phyloP scores from a whole-genome alignment of 2,113 vertebrate species.

The Gopherus evgoodei region DNA sequence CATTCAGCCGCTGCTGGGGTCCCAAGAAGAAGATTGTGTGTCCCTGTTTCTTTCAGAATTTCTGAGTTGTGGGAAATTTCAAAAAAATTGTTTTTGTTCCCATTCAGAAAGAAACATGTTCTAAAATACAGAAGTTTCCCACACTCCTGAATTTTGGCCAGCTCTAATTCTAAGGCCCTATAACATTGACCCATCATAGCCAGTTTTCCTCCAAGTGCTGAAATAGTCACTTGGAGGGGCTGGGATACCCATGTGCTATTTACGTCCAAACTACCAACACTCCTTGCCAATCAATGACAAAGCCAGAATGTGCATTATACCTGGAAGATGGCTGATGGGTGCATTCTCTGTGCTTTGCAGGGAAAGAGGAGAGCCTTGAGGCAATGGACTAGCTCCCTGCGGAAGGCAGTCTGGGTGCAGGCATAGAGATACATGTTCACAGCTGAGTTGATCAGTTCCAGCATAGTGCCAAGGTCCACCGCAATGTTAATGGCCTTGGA shows the following conservation, averaged over 20 bases:
- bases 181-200: neutral
- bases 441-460: slow-evolving; percentile 74
- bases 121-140: too few relatives aligned
- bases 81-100: too few relatives aligned
- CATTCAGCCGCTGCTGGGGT: too few relatives aligned
- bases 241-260: neutral
- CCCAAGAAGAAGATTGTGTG: too few relatives aligned
- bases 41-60: too few relatives aligned
- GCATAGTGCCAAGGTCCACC: slow-evolving; percentile 75
- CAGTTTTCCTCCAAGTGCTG: neutral
- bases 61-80: too few relatives aligned
- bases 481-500: slow-evolving; percentile 64
- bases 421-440: slow-evolving; percentile 77
- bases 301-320: neutral
- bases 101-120: too few relatives aligned
- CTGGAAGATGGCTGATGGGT: neutral
- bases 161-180: neutral
- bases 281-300: neutral
- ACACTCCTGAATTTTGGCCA: too few relatives aligned
- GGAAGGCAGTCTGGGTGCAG: slow-evolving; percentile 73
- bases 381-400: slow-evolving; percentile 58
- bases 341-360: slow-evolving; percentile 19
- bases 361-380: slow-evolving; percentile 9
- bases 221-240: neutral
- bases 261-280: neutral